Percentiles rank a stretch among this genome's conserved stretches.
phyloP scores from a whole-genome alignment of 2,113 vertebrate species.

The Pygathrix nemaeus region DNA sequence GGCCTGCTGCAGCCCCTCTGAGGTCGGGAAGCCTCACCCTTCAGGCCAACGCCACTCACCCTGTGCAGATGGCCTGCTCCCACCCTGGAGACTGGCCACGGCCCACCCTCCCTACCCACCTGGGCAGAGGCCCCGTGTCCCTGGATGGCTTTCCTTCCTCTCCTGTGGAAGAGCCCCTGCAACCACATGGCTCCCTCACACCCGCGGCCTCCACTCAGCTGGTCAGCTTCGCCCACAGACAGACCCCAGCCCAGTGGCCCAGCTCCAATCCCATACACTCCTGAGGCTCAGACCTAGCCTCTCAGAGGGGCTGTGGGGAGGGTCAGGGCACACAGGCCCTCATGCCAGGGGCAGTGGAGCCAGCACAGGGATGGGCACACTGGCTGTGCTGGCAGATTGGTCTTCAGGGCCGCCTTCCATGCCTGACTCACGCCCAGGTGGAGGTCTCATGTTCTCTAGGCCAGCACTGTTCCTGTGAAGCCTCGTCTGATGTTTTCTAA shows the following conservation, averaged over 20 bases:
- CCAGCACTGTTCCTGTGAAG: not conserved
- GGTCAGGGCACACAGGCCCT: no score
- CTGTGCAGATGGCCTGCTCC: not conserved
- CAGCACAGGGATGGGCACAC: not conserved
- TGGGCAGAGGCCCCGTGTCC: not conserved
- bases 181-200: not conserved
- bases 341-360: not conserved
- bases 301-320: not conserved
- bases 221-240: not conserved
- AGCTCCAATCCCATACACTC: not conserved
- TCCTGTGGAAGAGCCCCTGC: not conserved
- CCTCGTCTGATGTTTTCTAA: not conserved
- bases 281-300: not conserved
- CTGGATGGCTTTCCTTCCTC: no score
- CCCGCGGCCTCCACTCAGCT: not conserved
- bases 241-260: not conserved
- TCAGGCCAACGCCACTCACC: no score
- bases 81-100: not conserved
- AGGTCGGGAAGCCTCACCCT: not conserved
- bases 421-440: not conserved
- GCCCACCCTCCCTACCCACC: no score
- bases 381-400: not conserved
- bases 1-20: not conserved
- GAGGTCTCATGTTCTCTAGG: conserved; percentile 23
- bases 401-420: not conserved